Base-by-base conservation (phyloP, 1,140 invertebrate genomes). In the Platyscapa corneri region DNA sequence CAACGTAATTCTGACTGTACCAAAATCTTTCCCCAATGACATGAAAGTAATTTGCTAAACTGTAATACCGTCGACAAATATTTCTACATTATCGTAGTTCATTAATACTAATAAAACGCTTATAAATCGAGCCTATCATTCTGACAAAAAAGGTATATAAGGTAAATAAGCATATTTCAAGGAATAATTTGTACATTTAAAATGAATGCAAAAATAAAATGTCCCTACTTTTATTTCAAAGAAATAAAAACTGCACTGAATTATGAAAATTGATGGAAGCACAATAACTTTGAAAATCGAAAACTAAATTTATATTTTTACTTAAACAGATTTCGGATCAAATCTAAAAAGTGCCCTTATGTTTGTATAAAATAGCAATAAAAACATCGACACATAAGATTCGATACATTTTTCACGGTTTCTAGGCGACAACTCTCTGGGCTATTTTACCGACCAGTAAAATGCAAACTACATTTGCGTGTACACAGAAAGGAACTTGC, bases 41-140 rank as follows among this genome's bases (percentile, higher is more conserved):
- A 49, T 37, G 56, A 85, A 81, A 82, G 84, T 85, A 85, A 85
- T 81, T 75, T 81, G 53, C 70, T 81, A 75, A 85, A 70, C 64
- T 64, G 49, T 76, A 60, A 65, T 42, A 39, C 27, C n/a, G 70
- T 2, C 64, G 37, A 42, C 75, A 77, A 67, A 76, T 84, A 78
- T 84, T 67, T 34, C 75, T 67, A 37, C 42, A 67, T 75, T 83
- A 74, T 37, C 18, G 34, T 70, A 37, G 42, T n/a, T 80, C 77
- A 64, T 84, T 79, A 79, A 80, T 84, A 67, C 30, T 49, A 72
- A 84, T 80, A 39, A 65, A 27, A 67, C 30, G 23, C 65, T 67
- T n/a, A 60, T 60, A 27, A 60, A 27, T 60, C 10, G 56, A 60
- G 10, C 27, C 23, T 60, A 60, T 60, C 56, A 27, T 27, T 3